Evolutionary conservation across 2,797 vertebrate genomes (phyloP).

Genomic region (Lutjanus argentimaculatus): DNA sequence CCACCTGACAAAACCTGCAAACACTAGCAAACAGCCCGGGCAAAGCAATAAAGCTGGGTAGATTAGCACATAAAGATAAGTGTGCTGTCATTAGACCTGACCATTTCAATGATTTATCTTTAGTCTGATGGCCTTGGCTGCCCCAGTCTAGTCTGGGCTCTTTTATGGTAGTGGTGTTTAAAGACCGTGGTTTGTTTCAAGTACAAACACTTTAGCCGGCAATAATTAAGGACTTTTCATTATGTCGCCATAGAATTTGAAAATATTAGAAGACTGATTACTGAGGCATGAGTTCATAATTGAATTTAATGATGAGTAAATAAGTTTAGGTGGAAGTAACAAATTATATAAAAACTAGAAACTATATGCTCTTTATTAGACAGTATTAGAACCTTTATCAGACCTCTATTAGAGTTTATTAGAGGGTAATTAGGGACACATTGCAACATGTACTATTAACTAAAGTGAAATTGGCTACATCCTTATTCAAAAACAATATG

Average conservation of each 20-base stretch:
- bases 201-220: constrained; percentile 22
- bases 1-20: constrained; percentile 50
- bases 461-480: too few species aligned
- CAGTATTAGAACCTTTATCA: too few species aligned
- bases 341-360: too few species aligned
- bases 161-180: constrained; percentile 39
- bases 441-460: too few species aligned
- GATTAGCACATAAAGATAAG: constrained; percentile 73
- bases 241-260: constrained; percentile 13
- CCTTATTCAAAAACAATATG: too few species aligned
- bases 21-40: constrained; percentile 53
- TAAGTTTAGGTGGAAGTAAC: not conserved
- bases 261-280: constrained; percentile 21
- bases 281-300: constrained; percentile 8
- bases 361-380: too few species aligned
- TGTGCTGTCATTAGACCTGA: constrained; percentile 64
- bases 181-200: constrained; percentile 41
- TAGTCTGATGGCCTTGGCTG: constrained; percentile 49
- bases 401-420: too few species aligned
- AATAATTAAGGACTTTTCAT: constrained; percentile 23
- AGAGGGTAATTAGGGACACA: too few species aligned
- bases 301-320: constrained; percentile 30
- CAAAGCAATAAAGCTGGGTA: constrained; percentile 59
- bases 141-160: constrained; percentile 33
- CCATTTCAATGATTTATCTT: constrained; percentile 64